These are phyloP conservation scores for Bunonema sp. DNA, from an alignment of 2,888 invertebrate genomes.

Conservation along the genomic window DNA sequence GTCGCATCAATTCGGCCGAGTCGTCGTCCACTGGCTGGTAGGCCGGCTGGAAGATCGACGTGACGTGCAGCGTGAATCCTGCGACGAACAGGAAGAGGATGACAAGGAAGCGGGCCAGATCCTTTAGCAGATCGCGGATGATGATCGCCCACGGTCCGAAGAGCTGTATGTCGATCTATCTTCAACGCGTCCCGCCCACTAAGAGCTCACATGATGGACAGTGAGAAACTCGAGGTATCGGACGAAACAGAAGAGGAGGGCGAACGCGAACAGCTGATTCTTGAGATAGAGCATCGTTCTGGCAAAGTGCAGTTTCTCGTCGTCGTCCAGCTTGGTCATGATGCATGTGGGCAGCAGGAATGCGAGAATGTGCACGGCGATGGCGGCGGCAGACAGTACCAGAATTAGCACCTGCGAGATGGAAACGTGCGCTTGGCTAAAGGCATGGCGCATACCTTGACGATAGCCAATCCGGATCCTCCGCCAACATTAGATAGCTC, in stretches of 20 bases:
- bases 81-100: conserved; percentile 92
- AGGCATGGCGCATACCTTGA: conserved; percentile 24
- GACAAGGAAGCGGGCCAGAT: conserved; percentile 63
- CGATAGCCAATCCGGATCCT: conserved; percentile 55
- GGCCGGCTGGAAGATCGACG: conserved; percentile 67
- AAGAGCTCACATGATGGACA: conserved; percentile 94
- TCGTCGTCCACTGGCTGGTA: conserved; percentile 43
- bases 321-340: conserved; percentile 33
- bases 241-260: conserved; percentile 84
- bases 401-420: conserved; percentile 26
- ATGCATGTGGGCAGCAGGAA: conserved; percentile 35
- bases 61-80: conserved; percentile 77
- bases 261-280: conserved; percentile 88
- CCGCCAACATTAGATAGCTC: conserved; percentile 94
- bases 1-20: conserved; percentile 37
- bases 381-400: conserved; percentile 32
- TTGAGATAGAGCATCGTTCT: conserved; percentile 64
- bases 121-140: conserved; percentile 59
- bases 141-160: conserved; percentile 99
- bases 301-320: conserved; percentile 40
- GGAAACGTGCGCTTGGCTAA: background rate
- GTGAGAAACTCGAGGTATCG: conserved; percentile 78
- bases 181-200: too few species aligned
- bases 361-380: conserved; percentile 40
- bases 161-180: too few species aligned